Conservation (phyloP, 2,888 invertebrate species). For the Cryptophagus acutangulus region DNA sequence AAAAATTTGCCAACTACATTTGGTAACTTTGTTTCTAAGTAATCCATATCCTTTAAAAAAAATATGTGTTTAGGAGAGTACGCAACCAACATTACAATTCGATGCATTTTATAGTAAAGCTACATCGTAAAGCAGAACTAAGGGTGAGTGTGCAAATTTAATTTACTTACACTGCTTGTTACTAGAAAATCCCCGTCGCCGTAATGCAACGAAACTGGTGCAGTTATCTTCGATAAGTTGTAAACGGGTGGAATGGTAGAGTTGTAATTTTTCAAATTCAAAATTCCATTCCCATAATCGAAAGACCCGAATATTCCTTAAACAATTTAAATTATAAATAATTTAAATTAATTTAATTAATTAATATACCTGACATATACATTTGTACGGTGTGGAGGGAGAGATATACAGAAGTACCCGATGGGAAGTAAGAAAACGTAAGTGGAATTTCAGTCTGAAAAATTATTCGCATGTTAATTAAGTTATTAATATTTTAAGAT, state of each 20-base stretch:
- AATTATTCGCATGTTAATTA: neutral
- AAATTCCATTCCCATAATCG: slow-evolving; percentile 25
- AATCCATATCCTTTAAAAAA: slow-evolving; percentile 53
- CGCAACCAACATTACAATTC: no score
- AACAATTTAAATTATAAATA: neutral
- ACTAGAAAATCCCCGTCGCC: slow-evolving; percentile 53
- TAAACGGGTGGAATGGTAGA: slow-evolving; percentile 23
- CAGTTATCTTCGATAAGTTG: slow-evolving; percentile 47
- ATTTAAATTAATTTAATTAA: neutral
- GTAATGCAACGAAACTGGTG: slow-evolving; percentile 52
- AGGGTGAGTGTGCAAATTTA: no score
- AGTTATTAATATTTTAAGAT: neutral
- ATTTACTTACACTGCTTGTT: no score
- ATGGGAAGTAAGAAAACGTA: slow-evolving; percentile 45
- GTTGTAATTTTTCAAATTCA: slow-evolving; percentile 28
- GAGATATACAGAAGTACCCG: slow-evolving; percentile 51
- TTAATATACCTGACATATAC: slow-evolving; percentile 34
- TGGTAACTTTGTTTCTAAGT: slow-evolving; percentile 52
- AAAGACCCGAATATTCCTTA: slow-evolving; percentile 28
- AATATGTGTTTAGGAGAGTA: no score
- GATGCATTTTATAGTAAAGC: no score
- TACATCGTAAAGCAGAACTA: no score
- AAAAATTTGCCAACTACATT: slow-evolving; percentile 55
- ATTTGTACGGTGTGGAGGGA: slow-evolving; percentile 46
- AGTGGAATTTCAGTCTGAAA: slow-evolving; percentile 38